Base-by-base conservation (phyloP, 2,888 invertebrate species). In the Ommatoiulus sabulosus region DNA sequence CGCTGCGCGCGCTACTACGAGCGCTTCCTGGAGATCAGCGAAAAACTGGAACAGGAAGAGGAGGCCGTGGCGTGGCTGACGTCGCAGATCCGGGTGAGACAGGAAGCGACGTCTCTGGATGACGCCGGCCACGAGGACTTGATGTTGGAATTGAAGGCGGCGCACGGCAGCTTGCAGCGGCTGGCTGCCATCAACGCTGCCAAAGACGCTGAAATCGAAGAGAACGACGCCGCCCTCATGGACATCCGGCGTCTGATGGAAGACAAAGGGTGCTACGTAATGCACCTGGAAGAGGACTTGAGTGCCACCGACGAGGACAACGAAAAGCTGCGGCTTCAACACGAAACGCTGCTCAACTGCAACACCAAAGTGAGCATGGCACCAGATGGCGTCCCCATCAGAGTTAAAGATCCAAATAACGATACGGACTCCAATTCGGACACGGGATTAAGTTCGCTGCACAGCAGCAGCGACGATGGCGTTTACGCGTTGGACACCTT, bases 1-100 rank as follows among this genome's bases (percentile, higher is more conserved):
- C 94, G 95, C 91, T 95, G 96, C 93, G 94, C 95, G n/a, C 95
- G 95, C 91, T 93, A 96, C 90, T 93, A 96, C 91, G 96, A 96
- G 91, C 95, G 95, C 92, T 94, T 96, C 87, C 94, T 95, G 44
- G 95, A 95, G 88, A 93, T 96, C 44, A 96, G 96, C 92, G 95
- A 96, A 91, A 94, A 95, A 91, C 93, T 97, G 89, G 95, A 96
- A 89, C 94, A 95, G 89, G 96, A 96, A 92, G 96, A 96, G 91
- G 96, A 96, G 92, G 93, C 95, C 89, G 93, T 96, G 3, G 95
- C 96, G 4, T 93, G 96, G 90, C 92, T 97, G 72, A 94, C 95
- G 52, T 94, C 95, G 90, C 95, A 95, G 91, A 87, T 90, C 35
- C 90, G 90, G 35, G 86, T 89, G 35, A 88, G 90, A 57, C 88